Base-by-base conservation (phyloP, 2,888 invertebrate genomes). In the Lagria hirta region DNA sequence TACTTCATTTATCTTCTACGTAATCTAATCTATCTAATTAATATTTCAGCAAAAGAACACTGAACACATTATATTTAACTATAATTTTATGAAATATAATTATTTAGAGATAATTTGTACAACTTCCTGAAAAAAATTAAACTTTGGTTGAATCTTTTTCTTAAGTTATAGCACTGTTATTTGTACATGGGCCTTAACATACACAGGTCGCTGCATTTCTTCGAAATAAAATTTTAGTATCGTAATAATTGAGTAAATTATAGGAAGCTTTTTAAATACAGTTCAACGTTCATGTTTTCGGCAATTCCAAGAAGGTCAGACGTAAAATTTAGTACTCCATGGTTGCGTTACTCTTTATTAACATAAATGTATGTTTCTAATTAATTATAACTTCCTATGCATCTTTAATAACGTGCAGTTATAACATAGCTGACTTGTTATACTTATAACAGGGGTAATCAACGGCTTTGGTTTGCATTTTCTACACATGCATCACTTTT, bases 311-410 rank as follows among this genome's bases (percentile, higher is more conserved):
- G 43, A 48, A 49, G 35, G 48, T 45, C 41, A 45, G 36, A 42
- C 33, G 41, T 49, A 43, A 49, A 46, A 42, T 49, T 49, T 47
- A 43, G 43, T 43, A 27, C 43, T 48, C 44, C 48, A 48, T 49
- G 49, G 30, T 47, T 49, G 47, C 49, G 38, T 49, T 47, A 26
- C 20, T 33, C 28, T 38, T 34, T 43, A 45, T 52, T 50, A 50
- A 48, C 50, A 43, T 52, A 52, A 52, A 54, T 52, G 50, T 52
- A 51, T 51, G 49, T 51, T 44, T 43, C 51, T 54, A 54, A 54
- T 54, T 54, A 52, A 54, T 54, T 54, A 52, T 47, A 49, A 52
- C 51, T 54, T 54, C 54, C 52, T 50, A 54, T 44, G 54, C 46
- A 48, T 48, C 43, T 47, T 49, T 46, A 49, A 46, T 46, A 36